These are phyloP conservation scores for Danio choprae DNA, from an alignment of 2,797 vertebrate genomes.

Conservation along the genomic window DNA sequence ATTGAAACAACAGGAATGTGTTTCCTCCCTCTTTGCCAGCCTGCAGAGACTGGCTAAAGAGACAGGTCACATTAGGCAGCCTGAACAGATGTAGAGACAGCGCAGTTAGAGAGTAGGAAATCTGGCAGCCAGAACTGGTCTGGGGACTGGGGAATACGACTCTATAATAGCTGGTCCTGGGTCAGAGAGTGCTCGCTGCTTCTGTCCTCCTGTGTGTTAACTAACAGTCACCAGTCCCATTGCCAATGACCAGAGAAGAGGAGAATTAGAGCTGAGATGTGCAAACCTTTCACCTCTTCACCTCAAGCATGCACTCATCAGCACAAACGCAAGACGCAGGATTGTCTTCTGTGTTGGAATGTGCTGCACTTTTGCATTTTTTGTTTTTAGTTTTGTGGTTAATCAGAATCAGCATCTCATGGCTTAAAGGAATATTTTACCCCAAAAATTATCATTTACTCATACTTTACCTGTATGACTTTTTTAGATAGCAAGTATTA, in stretches of 20 bases:
- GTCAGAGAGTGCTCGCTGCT: constrained; percentile 74
- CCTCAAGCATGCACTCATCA: constrained; percentile 37
- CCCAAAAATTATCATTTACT: background rate
- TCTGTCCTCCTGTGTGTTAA: constrained; percentile 76
- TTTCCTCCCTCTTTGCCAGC: constrained; percentile 49
- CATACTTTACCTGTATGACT: background rate
- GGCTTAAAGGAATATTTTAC: background rate
- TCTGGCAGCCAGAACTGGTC: constrained; percentile 70
- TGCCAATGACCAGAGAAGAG: constrained; percentile 64
- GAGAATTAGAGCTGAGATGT: constrained; percentile 36
- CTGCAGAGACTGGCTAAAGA: constrained; percentile 69
- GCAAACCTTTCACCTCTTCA: constrained; percentile 44
- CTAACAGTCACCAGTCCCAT: constrained; percentile 71
- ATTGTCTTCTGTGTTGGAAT: constrained; percentile 4
- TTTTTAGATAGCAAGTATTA: too few species aligned
- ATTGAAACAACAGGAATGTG: constrained; percentile 40
- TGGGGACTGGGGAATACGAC: constrained; percentile 80
- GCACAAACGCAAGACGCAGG: background rate
- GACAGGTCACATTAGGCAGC: constrained; percentile 73
- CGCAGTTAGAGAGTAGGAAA: constrained; percentile 73
- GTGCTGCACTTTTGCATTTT: background rate
- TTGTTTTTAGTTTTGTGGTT: background rate
- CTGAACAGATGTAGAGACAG: constrained; percentile 71
- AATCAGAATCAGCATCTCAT: background rate
- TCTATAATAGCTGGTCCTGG: constrained; percentile 77